These are phyloP conservation scores for Characodon lateralis DNA, from an alignment of 2,797 vertebrate species.

Conservation along the genomic window DNA sequence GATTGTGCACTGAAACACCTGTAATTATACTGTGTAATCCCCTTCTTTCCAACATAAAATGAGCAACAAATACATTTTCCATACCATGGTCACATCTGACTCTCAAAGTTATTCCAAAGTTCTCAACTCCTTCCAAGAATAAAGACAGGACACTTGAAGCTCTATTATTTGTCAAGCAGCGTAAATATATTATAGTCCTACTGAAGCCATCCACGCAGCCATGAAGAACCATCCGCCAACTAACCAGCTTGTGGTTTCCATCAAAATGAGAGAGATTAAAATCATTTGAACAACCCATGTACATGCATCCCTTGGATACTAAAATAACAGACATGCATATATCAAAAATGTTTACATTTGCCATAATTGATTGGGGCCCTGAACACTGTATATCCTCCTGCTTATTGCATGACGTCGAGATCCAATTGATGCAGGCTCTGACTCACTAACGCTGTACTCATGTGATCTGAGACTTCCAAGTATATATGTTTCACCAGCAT, in stretches of 20 bases:
- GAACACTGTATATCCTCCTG: neutral
- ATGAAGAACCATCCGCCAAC: neutral
- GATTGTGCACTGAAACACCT: neutral
- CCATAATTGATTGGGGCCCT: neutral
- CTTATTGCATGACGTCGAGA: neutral
- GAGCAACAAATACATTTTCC: neutral
- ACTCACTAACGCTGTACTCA: neutral
- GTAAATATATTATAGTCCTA: neutral
- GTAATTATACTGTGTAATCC: neutral
- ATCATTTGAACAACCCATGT: neutral
- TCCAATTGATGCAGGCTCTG: neutral
- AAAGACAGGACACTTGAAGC: neutral
- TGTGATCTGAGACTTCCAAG: conserved; percentile 6
- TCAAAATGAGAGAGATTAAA: neutral
- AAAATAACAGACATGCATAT: no score
- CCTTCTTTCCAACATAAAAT: neutral
- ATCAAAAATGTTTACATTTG: neutral
- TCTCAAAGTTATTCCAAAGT: neutral
- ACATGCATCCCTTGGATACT: no score
- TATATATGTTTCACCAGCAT: neutral
- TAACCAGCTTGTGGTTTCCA: neutral
- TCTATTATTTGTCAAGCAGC: neutral
- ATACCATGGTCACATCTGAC: neutral
- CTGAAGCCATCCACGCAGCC: conserved; percentile 3
- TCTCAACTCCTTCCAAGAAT: neutral